phyloP scores from a whole-genome alignment of 2,797 vertebrate genomes.

The Huso huso region DNA sequence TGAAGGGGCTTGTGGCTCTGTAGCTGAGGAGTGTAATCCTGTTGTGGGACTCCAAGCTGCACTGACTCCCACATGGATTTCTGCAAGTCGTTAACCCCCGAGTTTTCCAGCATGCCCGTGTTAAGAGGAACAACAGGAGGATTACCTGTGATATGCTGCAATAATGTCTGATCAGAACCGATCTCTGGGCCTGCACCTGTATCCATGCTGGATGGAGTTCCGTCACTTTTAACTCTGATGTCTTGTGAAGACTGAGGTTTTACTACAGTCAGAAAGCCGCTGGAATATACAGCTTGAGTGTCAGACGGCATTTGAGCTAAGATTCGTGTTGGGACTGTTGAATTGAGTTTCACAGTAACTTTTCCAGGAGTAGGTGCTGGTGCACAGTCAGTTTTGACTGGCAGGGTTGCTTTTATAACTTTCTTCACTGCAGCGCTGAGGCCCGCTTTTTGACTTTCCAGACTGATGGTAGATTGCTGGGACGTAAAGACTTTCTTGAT shows the following conservation, averaged over 20 bases:
- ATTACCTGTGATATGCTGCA: slow-evolving; percentile 68
- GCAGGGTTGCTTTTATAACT: slow-evolving; percentile 46
- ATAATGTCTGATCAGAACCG: slow-evolving; percentile 60
- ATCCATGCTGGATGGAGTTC: slow-evolving; percentile 65
- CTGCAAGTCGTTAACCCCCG: slow-evolving; percentile 64
- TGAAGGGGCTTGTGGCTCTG: slow-evolving; percentile 57
- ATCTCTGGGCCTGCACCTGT: slow-evolving; percentile 39
- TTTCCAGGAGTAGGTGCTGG: slow-evolving; percentile 57
- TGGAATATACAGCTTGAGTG: slow-evolving; percentile 45
- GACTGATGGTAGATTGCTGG: slow-evolving; percentile 49
- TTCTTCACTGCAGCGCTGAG: slow-evolving; percentile 41
- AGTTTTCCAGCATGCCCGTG: slow-evolving; percentile 45
- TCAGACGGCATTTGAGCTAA: slow-evolving; percentile 43
- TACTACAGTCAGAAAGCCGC: slow-evolving; percentile 60
- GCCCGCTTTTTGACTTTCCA: slow-evolving; percentile 48
- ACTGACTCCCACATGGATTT: slow-evolving; percentile 60
- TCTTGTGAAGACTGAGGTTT: slow-evolving; percentile 63
- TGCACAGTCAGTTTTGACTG: slow-evolving; percentile 62
- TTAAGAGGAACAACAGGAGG: slow-evolving; percentile 52
- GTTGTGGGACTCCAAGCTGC: slow-evolving; percentile 52
- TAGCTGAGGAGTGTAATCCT: slow-evolving; percentile 46
- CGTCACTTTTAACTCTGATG: slow-evolving; percentile 67
- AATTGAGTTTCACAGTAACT: slow-evolving; percentile 52
- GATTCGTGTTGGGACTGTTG: slow-evolving; percentile 44
- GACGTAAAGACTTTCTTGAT: slow-evolving; percentile 79